Conservation (phyloP, 2,113 vertebrate species). For the Lonchura striata region DNA sequence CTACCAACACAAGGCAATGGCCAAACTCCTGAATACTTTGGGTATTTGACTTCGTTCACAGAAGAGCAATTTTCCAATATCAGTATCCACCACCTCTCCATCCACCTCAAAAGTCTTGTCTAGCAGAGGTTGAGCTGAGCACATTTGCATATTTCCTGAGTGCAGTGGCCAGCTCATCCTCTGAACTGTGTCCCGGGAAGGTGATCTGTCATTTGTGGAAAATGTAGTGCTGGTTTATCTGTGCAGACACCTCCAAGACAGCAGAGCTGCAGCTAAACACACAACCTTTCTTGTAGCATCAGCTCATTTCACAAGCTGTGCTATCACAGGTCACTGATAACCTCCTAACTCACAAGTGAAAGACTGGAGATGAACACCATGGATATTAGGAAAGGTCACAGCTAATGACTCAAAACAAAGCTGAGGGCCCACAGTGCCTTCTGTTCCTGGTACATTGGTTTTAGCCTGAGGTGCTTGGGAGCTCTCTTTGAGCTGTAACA, state of each 20-base stretch:
- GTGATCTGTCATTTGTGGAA: rapidly evolving
- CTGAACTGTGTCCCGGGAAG: background rate
- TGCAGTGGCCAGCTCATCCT: background rate
- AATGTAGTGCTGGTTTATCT: background rate
- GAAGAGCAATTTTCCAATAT: background rate
- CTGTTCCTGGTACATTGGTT: background rate
- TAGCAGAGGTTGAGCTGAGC: background rate
- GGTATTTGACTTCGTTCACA: background rate
- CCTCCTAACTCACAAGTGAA: background rate
- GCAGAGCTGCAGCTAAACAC: background rate
- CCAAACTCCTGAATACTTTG: background rate
- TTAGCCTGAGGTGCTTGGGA: background rate
- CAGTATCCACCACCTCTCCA: background rate
- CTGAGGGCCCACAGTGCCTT: background rate
- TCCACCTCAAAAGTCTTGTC: background rate
- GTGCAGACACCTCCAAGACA: background rate
- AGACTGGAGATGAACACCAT: background rate
- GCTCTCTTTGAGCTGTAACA: background rate
- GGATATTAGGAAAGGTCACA: background rate
- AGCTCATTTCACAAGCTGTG: rapidly evolving
- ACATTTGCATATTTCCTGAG: background rate
- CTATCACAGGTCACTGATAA: background rate
- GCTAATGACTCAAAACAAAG: background rate
- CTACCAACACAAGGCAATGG: background rate
- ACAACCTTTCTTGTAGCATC: rapidly evolving